A percentile compares a stretch with the other conserved stretches of the same genome.
Evolutionary conservation across 2,888 invertebrate genomes (phyloP).

Genomic region (Pachydiplax longipennis): DNA sequence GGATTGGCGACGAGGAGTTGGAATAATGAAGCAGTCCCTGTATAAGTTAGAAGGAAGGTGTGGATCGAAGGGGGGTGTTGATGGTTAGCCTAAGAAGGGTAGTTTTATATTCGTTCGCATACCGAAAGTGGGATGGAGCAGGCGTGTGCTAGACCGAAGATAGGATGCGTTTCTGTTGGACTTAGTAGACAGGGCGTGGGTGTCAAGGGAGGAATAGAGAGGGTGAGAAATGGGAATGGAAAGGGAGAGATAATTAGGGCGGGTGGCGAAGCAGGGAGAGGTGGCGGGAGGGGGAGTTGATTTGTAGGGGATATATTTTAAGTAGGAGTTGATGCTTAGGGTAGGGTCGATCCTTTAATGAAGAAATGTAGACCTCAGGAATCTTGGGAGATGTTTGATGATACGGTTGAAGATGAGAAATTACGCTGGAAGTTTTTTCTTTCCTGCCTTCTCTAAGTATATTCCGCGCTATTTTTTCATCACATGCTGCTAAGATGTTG

Average conservation of each 20-base stretch:
- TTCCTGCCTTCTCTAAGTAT: not conserved
- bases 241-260: not conserved
- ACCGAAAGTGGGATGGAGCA: not conserved
- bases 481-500: not conserved
- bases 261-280: not conserved
- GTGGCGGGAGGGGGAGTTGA: not conserved
- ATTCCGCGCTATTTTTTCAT: not conserved
- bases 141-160: not conserved
- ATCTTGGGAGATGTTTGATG: not conserved
- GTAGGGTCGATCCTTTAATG: not conserved
- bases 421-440: not conserved
- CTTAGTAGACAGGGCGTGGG: not conserved
- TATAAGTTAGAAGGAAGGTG: not conserved
- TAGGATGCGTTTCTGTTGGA: not conserved
- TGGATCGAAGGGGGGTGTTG: not conserved
- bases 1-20: not conserved
- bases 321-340: not conserved
- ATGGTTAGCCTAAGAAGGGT: not conserved
- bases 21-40: conserved; percentile 34
- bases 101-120: not conserved
- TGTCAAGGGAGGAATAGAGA: not conserved
- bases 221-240: not conserved
- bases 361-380: not conserved
- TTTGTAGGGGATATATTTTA: not conserved
- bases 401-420: not conserved